phyloP scores from a whole-genome alignment of 2,888 invertebrate species.

The Melolontha melolontha region DNA sequence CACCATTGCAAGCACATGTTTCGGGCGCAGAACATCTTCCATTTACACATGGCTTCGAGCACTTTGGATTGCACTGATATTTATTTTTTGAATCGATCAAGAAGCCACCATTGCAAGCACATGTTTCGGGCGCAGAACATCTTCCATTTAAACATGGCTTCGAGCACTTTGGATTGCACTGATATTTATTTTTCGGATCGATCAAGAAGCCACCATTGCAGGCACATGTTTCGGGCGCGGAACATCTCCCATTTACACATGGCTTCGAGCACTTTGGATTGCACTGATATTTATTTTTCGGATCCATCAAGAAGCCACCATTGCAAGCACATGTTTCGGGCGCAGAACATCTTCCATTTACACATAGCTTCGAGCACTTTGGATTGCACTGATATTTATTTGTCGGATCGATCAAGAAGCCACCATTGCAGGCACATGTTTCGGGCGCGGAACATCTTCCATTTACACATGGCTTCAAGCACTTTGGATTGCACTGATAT shows the following conservation, averaged over 20 bases:
- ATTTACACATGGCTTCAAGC: constrained; percentile 45
- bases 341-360: constrained; percentile 45
- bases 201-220: constrained; percentile 42
- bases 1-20: constrained; percentile 49
- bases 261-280: constrained; percentile 44
- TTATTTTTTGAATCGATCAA: constrained; percentile 40
- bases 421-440: constrained; percentile 43
- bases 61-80: constrained; percentile 46
- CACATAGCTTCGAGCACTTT: constrained; percentile 44
- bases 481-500: constrained; percentile 46
- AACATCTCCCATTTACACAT: constrained; percentile 45
- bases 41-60: constrained; percentile 40
- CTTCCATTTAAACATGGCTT: constrained; percentile 47
- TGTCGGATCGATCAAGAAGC: constrained; percentile 37
- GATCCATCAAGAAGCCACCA: constrained; percentile 42
- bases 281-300: constrained; percentile 43
- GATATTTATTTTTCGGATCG: constrained; percentile 42
- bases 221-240: constrained; percentile 45
- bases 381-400: constrained; percentile 45
- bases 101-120: constrained; percentile 42
- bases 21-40: constrained; percentile 48
- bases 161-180: constrained; percentile 54
- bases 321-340: constrained; percentile 47
- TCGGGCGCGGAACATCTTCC: constrained; percentile 47
- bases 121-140: constrained; percentile 52